Conservation (phyloP, 2,113 vertebrate species). For the Carassius gibelio region DNA sequence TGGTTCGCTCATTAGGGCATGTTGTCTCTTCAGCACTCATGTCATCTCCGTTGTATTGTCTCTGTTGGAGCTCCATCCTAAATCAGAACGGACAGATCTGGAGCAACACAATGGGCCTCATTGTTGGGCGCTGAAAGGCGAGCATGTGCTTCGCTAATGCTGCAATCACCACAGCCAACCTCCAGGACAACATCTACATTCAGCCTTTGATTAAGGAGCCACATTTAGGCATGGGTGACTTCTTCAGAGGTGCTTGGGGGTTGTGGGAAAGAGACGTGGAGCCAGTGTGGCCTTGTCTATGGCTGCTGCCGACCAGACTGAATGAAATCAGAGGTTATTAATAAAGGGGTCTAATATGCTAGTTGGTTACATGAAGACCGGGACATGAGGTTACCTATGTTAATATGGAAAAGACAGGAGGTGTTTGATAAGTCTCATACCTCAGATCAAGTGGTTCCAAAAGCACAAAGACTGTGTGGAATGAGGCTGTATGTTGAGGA, state of each 20-base stretch:
- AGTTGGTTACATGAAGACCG: slow-evolving; percentile 57
- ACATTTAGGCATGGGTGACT: slow-evolving; percentile 86
- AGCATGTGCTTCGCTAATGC: slow-evolving; percentile 84
- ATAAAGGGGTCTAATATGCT: slow-evolving; percentile 58
- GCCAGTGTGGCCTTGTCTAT: slow-evolving; percentile 66
- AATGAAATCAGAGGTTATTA: slow-evolving; percentile 61
- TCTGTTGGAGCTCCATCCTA: slow-evolving; percentile 63
- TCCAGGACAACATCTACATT: slow-evolving; percentile 80
- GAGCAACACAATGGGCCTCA: slow-evolving; percentile 74
- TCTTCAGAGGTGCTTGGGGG: slow-evolving; percentile 80
- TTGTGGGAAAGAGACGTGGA: slow-evolving; percentile 82
- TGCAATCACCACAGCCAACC: slow-evolving; percentile 76
- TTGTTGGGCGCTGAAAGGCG: slow-evolving; percentile 79
- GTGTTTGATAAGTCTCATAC: slow-evolving; percentile 17
- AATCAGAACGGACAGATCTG: slow-evolving; percentile 77
- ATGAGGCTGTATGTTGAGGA: neutral
- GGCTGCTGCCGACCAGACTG: slow-evolving; percentile 43
- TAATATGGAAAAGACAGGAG: slow-evolving; percentile 18
- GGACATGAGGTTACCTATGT: slow-evolving; percentile 38
- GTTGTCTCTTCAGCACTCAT: slow-evolving; percentile 42
- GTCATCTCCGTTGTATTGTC: slow-evolving; percentile 63
- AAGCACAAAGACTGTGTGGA: neutral
- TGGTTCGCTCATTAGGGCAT: slow-evolving; percentile 36
- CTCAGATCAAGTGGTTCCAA: neutral
- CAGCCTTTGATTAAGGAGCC: slow-evolving; percentile 84